phyloP scores from a whole-genome alignment of 2,113 vertebrate species.

The zebrafish (Danio rerio) region GRCz12tu NC_133179.1:2011001-2011500 shows the following conservation, averaged over 20 bases:
- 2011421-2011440: background rate
- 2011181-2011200: background rate
- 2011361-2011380: background rate
- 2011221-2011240: background rate
- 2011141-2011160: background rate
- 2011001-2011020: conserved; percentile 31
- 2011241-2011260: background rate
- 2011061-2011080: background rate
- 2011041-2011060: background rate
- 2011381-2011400: background rate
- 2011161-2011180: background rate
- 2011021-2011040: background rate
- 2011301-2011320: background rate
- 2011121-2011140: background rate
- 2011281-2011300: background rate
- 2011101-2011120: background rate
- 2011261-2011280: background rate
- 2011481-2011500: background rate
- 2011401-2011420: background rate
- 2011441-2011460: background rate
- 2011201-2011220: background rate
- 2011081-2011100: background rate
- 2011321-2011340: too few relatives aligned
- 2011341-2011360: background rate
- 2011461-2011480: background rate